Conservation (phyloP, 2,113 vertebrate species). For the Mus musculus region GRCm39 chr1:49705501-49706000, state of each 20-base stretch:
- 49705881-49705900: too few species aligned
- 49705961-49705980: too few species aligned
- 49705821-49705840: background rate
- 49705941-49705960: too few species aligned
- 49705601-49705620: background rate
- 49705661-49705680: background rate
- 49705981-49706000: too few species aligned
- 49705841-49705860: background rate
- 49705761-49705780: background rate
- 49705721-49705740: background rate
- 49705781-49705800: background rate
- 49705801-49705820: background rate
- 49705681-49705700: background rate
- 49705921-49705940: too few species aligned
- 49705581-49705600: background rate
- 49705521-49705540: background rate
- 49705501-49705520: too few species aligned
- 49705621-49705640: background rate
- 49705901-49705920: too few species aligned
- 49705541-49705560: background rate
- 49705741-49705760: background rate
- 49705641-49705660: background rate
- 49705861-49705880: background rate
- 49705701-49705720: background rate
- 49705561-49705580: background rate